Evolutionary conservation across 1,140 invertebrate species (phyloP).

Genomic region (Pentalonia nigronervosa): DNA sequence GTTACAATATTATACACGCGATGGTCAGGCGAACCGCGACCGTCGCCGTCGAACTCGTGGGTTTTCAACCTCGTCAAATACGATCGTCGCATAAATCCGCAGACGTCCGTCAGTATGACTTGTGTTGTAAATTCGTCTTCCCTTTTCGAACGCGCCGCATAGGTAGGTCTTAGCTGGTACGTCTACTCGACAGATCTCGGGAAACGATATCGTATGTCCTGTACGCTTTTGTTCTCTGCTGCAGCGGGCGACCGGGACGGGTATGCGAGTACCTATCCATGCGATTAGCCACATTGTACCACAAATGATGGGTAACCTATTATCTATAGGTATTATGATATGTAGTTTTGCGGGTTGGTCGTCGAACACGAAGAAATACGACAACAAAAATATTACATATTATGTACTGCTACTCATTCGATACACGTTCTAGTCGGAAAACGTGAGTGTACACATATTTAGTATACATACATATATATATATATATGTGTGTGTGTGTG

Average conservation of each 20-base stretch:
- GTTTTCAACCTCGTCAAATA: constrained; percentile 18
- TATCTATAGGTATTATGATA: no score
- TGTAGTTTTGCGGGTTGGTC: no score
- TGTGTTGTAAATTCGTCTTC: constrained; percentile 19
- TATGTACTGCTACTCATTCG: no score
- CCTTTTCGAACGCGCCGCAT: background rate
- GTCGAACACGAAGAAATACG: no score
- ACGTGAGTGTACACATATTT: background rate
- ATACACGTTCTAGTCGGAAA: background rate
- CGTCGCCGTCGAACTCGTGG: background rate
- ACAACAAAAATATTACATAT: no score
- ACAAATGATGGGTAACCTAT: no score
- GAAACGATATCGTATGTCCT: background rate
- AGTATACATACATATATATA: no score
- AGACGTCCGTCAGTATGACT: background rate
- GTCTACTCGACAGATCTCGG: background rate
- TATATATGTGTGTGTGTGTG: no score
- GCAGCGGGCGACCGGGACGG: no score
- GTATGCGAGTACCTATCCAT: no score
- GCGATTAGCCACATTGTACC: no score
- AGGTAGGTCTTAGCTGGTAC: background rate
- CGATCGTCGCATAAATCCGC: constrained; percentile 23
- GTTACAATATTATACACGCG: background rate
- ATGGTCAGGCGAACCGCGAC: background rate
- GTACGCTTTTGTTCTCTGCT: no score